These are phyloP conservation scores for Xiphophorus birchmanni DNA, from an alignment of 2,797 vertebrate species.

Conservation along the genomic window DNA sequence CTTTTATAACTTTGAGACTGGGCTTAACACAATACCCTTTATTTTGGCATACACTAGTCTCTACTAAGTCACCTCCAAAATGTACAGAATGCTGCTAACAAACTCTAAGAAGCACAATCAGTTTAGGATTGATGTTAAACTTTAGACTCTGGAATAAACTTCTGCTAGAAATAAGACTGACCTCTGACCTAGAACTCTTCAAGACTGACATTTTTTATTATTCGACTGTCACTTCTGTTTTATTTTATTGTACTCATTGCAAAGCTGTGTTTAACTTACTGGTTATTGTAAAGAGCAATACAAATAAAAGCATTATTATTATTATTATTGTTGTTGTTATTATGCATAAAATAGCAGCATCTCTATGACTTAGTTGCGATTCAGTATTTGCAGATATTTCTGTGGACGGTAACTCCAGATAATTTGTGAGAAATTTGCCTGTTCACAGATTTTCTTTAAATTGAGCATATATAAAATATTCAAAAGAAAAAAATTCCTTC, in stretches of 20 bases:
- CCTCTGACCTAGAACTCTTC: background rate
- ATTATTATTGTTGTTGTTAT: no score
- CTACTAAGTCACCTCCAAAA: no score
- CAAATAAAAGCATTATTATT: background rate
- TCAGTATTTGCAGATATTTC: background rate
- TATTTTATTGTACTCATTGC: no score
- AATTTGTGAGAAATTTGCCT: background rate
- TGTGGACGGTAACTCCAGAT: background rate
- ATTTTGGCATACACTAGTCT: no score
- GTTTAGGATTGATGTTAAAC: background rate
- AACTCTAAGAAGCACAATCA: no score
- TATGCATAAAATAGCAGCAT: background rate
- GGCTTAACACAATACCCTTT: no score
- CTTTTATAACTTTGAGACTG: no score
- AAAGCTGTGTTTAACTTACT: background rate
- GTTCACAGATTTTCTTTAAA: background rate
- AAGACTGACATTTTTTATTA: background rate
- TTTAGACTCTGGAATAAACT: background rate
- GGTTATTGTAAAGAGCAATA: background rate
- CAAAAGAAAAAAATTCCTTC: background rate
- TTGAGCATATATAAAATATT: background rate
- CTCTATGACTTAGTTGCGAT: background rate
- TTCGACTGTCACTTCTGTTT: background rate
- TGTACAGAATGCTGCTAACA: no score
- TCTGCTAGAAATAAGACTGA: background rate